A percentile compares a stretch with the other conserved stretches of the same genome.
Conservation (phyloP, 2,113 vertebrate genomes). For the Lasiurus borealis region DNA sequence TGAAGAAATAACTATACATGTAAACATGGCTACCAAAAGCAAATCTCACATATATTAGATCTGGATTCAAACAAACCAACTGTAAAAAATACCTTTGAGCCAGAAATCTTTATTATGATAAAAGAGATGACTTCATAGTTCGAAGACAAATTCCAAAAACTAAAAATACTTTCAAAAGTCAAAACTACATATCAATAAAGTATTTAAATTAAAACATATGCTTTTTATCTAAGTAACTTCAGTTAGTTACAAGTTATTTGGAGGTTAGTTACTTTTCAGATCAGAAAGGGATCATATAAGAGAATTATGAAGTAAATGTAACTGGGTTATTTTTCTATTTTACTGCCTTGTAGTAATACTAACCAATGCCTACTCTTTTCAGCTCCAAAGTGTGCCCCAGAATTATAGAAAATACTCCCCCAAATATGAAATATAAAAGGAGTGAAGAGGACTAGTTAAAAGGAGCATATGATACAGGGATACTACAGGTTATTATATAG, state of each 20-base stretch:
- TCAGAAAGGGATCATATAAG: not conserved
- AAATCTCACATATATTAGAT: slow-evolving; percentile 12
- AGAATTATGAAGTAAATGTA: not conserved
- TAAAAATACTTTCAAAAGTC: slow-evolving; percentile 48
- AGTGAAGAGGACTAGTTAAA: not conserved
- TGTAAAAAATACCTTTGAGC: not conserved
- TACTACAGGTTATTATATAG: not conserved
- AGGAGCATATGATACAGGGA: not conserved
- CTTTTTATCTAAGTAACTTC: slow-evolving; percentile 47
- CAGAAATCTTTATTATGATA: not conserved
- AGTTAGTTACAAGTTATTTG: slow-evolving; percentile 18
- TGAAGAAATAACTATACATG: not conserved
- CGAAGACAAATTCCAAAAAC: slow-evolving; percentile 52
- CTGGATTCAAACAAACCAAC: not conserved
- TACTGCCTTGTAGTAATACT: not conserved
- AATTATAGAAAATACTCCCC: not conserved
- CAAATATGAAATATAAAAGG: not conserved
- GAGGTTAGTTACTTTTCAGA: not conserved
- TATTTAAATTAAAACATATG: slow-evolving; percentile 57
- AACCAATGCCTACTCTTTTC: not conserved
- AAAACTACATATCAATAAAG: slow-evolving; percentile 14
- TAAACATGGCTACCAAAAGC: not conserved
- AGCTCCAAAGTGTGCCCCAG: not conserved
- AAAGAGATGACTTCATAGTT: slow-evolving; percentile 40
- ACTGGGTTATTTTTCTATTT: not conserved